Conservation (phyloP, 2,113 vertebrate genomes). For the Dicerorhinus sumatrensis region DNA sequence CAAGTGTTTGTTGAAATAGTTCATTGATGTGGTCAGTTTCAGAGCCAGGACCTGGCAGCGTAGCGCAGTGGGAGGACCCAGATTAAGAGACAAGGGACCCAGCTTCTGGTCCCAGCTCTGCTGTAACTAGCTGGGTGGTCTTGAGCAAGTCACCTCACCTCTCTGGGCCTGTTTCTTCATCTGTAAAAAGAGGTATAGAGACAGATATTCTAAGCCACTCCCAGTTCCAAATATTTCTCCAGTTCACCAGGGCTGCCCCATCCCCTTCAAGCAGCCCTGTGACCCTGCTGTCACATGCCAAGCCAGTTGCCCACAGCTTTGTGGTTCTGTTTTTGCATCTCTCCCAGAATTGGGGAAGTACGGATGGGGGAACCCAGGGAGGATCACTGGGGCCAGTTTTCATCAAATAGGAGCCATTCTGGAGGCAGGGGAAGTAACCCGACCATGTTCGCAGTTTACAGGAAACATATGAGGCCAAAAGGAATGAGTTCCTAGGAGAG, state of each 20-base stretch:
- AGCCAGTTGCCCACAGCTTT: background rate
- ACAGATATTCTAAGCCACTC: background rate
- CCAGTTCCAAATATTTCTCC: background rate
- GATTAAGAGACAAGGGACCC: background rate
- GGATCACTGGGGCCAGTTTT: background rate
- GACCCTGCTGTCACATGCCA: background rate
- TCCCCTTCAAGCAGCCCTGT: background rate
- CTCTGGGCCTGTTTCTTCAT: background rate
- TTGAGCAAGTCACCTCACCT: background rate
- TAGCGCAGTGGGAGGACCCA: background rate
- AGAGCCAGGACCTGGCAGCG: background rate
- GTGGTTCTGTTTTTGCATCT: background rate
- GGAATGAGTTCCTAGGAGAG: constrained; percentile 98
- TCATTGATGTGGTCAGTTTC: background rate
- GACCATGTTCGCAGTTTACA: constrained; percentile 90
- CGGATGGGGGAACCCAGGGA: background rate
- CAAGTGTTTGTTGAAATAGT: background rate
- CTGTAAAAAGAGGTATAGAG: background rate
- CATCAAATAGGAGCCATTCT: background rate
- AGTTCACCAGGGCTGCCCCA: background rate
- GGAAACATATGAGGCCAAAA: constrained; percentile 98
- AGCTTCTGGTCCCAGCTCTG: background rate
- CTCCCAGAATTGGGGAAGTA: background rate
- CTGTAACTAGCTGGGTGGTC: background rate
- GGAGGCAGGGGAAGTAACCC: constrained; percentile 53